Conservation (phyloP, 2,113 vertebrate genomes). For the Lepus timidus region DNA sequence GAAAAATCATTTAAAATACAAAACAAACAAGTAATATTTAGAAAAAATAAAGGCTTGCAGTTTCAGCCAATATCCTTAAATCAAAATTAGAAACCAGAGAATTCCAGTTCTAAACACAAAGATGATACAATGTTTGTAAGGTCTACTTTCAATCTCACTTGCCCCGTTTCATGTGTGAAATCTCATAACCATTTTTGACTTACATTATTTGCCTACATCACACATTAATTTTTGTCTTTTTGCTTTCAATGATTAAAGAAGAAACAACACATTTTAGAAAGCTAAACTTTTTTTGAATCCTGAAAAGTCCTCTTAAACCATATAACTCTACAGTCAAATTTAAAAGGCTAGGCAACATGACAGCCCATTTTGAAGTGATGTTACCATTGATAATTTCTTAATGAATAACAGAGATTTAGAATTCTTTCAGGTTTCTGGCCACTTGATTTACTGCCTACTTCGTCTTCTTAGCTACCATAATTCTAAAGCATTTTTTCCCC, state of each 20-base stretch:
- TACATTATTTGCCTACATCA: background rate
- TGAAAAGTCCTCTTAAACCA: background rate
- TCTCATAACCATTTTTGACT: background rate
- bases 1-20: constrained; percentile 57
- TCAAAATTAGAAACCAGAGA: constrained; percentile 5
- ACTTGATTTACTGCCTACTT: background rate
- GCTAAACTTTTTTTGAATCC: background rate
- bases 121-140: background rate
- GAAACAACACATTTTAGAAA: constrained; percentile 7
- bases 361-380: background rate
- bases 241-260: constrained; percentile 46
- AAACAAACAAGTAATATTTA: constrained; percentile 5
- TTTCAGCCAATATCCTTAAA: constrained; percentile 21
- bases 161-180: background rate
- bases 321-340: background rate
- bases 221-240: constrained; percentile 14
- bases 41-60: constrained; percentile 63
- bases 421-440: background rate
- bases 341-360: background rate
- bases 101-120: constrained; percentile 15
- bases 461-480: background rate
- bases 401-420: background rate
- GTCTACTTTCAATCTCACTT: background rate
- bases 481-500: constrained; percentile 23
- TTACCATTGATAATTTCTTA: background rate